Base-by-base conservation (phyloP, 2,113 vertebrate species). In the Dendropsophus ebraccatus region DNA sequence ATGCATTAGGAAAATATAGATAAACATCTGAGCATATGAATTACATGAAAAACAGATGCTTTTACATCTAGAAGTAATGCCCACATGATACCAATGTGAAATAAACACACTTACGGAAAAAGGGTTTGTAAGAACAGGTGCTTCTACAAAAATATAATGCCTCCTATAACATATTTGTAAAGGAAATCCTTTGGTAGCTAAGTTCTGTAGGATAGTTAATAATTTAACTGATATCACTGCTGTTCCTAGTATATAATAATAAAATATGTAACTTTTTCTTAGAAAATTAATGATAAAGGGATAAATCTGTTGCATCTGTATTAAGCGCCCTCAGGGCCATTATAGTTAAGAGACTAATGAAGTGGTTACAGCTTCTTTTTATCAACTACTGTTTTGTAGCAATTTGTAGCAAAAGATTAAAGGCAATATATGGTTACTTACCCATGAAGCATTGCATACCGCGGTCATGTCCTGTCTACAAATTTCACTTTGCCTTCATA, bases 21-120 rank as follows among this genome's bases (percentile, higher is more conserved):
- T 11, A 87, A 89, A 84, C 88, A 90, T 54, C 77, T 77, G 67
- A 89, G 81, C 87, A 87, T 65, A 87, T 67, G 87, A 86, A 89
- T 87, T 90, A 88, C 90, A 89, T 90, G 87, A 67, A 87, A 91
- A 92, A 81, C 88, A 92, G 89, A 86, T 89, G 87, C 56, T 87
- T 90, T 90, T 82, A 67, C 35, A 49, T 89, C 91, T 90, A 80
- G 86, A 88, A 90, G 82, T 81, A 67, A 74, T 89, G 75, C 60
- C 82, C 87, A 82, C 50, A 84, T 90, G 81, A 60, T 76, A 89
- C 75, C 32, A 13, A 0, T 3, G 9, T 67, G 47, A 89, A 69
- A 87, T 83, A 90, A 90, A 74, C 77, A 84, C 79, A 75, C 83
- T 47, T 30, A 72, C 65, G 65, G 78, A 88, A 88, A 85, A 93